Base-by-base conservation (phyloP, 2,797 vertebrate genomes). In the Lutjanus campechanus region DNA sequence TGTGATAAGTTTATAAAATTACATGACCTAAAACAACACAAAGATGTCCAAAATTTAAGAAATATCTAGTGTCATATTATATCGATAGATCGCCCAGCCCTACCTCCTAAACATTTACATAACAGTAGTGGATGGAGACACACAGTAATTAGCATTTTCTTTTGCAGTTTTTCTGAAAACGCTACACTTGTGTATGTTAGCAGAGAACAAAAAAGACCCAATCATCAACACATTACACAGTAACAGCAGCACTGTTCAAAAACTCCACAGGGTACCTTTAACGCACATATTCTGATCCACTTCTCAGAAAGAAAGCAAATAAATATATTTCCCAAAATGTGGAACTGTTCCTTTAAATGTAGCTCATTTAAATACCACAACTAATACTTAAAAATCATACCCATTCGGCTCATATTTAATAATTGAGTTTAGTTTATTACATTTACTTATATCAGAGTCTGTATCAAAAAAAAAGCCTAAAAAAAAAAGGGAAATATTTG, bases 301-400 rank as follows among this genome's bases (percentile, higher is more conserved):
- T 36, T 36, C 50, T 63, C 17, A 49, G 25, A 70, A 10, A 68
- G 36, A 47, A 73, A 58, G 68, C 67, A 76, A 78, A 76, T 13
- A 50, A 22, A 10, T 5, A 1, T 17, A 17, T 67, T 50, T 56
- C n/a, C 47, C n/a, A 53, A 77, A 79, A 77, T 51, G 41, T 63
- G 1, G 25, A 66, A 73, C 55, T 58, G n/a, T 62, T 70, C 17
- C 41, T 81, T 69, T 50, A 67, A 73, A 68, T 15, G 22, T 20
- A 60, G 55, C 29, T 58, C 29, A 77, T 84, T 80, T 55, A 53
- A 83, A 25, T 73, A 66, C 64, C 41, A 70, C 16, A 53, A 77
- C 13, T 60, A 13, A 61, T 44, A 55, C 16, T 0, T 0, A 1
- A 50, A 66, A 66, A 11, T 12, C 44, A 20, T 50, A 58, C 17